Evolutionary conservation across 2,113 vertebrate species (phyloP).

Genomic region (Hemicordylus capensis): DNA sequence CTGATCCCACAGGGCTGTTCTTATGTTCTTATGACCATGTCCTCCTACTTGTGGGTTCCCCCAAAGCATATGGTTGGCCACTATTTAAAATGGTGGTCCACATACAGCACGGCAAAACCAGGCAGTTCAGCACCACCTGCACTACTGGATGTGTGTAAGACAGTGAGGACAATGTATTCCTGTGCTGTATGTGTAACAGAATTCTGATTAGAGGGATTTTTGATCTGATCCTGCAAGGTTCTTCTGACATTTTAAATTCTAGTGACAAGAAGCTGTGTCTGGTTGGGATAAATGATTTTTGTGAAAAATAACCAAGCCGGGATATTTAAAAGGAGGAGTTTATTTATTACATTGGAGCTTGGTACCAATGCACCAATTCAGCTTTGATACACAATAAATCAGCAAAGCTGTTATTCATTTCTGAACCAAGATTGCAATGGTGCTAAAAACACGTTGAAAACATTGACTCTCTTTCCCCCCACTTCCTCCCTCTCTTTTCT

Average conservation of each 20-base stretch:
- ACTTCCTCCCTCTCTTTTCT: slow-evolving; percentile 35
- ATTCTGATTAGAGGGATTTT: not conserved
- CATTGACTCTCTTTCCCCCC: slow-evolving; percentile 76
- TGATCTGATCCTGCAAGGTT: not conserved
- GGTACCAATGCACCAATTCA: slow-evolving; percentile 55
- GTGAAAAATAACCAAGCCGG: slow-evolving; percentile 8
- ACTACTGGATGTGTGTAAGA: too few relatives aligned
- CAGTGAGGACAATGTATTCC: too few relatives aligned
- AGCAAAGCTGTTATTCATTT: slow-evolving; percentile 85
- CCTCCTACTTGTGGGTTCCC: not conserved
- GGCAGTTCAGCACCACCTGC: too few relatives aligned
- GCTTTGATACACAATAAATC: slow-evolving; percentile 83
- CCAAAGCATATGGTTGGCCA: not conserved
- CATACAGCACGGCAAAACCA: too few relatives aligned
- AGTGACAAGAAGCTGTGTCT: not conserved
- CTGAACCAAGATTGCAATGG: slow-evolving; percentile 86
- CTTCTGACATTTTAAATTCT: not conserved
- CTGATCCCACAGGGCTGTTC: too few relatives aligned
- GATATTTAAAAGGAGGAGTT: slow-evolving; percentile 74
- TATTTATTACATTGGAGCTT: slow-evolving; percentile 75
- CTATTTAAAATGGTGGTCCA: not conserved
- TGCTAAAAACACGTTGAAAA: slow-evolving; percentile 91
- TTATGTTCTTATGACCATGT: too few relatives aligned
- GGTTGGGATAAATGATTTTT: not conserved
- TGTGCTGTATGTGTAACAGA: too few relatives aligned